Conservation (phyloP, 2,888 invertebrate species). For the Leucozona laternaria region DNA sequence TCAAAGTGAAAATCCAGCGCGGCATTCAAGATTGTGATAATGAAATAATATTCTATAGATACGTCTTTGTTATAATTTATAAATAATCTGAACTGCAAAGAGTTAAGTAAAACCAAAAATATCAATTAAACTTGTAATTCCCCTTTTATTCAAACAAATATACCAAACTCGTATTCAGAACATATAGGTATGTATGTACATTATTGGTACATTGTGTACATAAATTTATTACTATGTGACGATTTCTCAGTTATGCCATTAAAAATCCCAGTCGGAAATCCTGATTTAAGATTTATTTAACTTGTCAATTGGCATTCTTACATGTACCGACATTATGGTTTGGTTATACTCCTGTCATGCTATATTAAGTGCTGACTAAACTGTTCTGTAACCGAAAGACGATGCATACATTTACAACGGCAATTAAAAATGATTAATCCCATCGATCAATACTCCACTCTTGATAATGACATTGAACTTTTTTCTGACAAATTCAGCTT, state of each 20-base stretch:
- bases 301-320: background rate
- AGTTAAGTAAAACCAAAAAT: background rate
- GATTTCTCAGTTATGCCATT: background rate
- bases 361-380: slow-evolving; percentile 3
- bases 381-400: slow-evolving; percentile 7
- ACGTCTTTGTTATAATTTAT: no score
- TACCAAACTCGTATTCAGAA: background rate
- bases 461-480: slow-evolving; percentile 62
- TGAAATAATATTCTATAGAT: background rate
- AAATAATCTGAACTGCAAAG: background rate
- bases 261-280: background rate
- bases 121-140: background rate
- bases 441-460: slow-evolving; percentile 16
- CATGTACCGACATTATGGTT: background rate
- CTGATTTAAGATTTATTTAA: background rate
- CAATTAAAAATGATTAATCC: slow-evolving; percentile 47
- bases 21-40: background rate
- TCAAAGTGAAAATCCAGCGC: background rate
- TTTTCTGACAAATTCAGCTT: background rate
- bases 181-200: no score
- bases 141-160: background rate
- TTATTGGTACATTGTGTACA: no score
- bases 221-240: no score
- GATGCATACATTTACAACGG: background rate
- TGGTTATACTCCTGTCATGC: background rate